Base-by-base conservation (phyloP, 2,797 vertebrate genomes). In the Philypnodon macrostomus region DNA sequence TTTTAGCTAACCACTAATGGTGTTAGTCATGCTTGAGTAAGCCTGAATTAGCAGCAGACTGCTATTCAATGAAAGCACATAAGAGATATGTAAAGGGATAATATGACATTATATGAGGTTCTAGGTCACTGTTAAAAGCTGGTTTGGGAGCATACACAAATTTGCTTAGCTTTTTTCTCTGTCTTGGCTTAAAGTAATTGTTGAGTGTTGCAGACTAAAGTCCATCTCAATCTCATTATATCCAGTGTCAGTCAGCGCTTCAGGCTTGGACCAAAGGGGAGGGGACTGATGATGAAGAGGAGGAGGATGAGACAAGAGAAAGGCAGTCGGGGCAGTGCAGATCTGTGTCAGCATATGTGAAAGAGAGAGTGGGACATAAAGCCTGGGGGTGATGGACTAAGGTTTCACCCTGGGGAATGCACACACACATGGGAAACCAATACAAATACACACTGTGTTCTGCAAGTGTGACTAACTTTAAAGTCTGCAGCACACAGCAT, bases 311-410 rank as follows among this genome's bases (percentile, higher is more conserved):
- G 42, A 32, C 53, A 47, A 52, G 59, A 27, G 23, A 44, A 49
- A 19, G 34, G 39, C 39, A 11, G 37, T 4, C 11, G 24, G 41
- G 34, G 32, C 47, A 45, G 58, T 26, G 41, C 38, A 73, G 45
- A 80, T 76, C 70, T 76, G 71, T 81, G 80, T 79, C 84, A 82
- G 79, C 85, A 85, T 80, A 76, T 87, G 77, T 72, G 73, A 80
- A 57, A 52, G 70, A 77, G 63, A 68, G 84, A 86, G 73, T 87
- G 79, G 83, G 80, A 55, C 74, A 81, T 49, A 67, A 14, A 30
- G 78, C 73, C 79, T 48, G 50, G 58, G 78, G 78, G 46, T 53
- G 75, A 80, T 79, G 67, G 74, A 75, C 74, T 39, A 30, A 58
- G 53, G 52, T 62, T 41, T 63, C 26, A 58, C 63, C 57, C 36